phyloP scores from a whole-genome alignment of 2,888 invertebrate genomes.

The Oeneis ivallda region DNA sequence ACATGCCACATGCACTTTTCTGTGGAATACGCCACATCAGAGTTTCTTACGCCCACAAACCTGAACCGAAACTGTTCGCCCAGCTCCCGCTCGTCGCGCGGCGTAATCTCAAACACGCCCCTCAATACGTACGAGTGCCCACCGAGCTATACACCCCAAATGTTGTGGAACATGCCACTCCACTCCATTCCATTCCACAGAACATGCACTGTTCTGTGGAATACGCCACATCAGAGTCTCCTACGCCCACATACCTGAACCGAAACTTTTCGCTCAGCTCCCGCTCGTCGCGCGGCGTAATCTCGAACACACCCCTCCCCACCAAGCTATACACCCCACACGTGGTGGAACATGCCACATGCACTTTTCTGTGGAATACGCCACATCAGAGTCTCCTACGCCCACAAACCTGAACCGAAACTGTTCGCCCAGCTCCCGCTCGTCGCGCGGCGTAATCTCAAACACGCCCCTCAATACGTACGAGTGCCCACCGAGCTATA shows the following conservation, averaged over 20 bases:
- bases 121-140: conserved; percentile 98
- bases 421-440: conserved; percentile 97
- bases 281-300: conserved; percentile 95
- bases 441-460: conserved; percentile 96
- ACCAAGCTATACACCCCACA: no score
- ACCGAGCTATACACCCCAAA: no score
- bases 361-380: no score
- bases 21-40: no score
- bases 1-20: no score
- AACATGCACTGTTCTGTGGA: no score
- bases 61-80: conserved; percentile 99
- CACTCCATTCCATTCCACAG: no score
- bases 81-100: conserved; percentile 96
- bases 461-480: conserved; percentile 98
- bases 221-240: no score
- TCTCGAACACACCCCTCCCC: conserved; percentile 94
- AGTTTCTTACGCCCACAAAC: no score
- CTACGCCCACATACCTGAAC: conserved; percentile 92
- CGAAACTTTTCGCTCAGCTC: conserved; percentile 99
- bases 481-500: conserved; percentile 96
- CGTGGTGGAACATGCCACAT: no score
- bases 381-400: no score
- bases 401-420: conserved; percentile 93
- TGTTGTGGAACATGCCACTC: no score
- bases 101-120: conserved; percentile 98